Evolutionary conservation across 2,797 vertebrate genomes (phyloP).

Genomic region (Chelon auratus): DNA sequence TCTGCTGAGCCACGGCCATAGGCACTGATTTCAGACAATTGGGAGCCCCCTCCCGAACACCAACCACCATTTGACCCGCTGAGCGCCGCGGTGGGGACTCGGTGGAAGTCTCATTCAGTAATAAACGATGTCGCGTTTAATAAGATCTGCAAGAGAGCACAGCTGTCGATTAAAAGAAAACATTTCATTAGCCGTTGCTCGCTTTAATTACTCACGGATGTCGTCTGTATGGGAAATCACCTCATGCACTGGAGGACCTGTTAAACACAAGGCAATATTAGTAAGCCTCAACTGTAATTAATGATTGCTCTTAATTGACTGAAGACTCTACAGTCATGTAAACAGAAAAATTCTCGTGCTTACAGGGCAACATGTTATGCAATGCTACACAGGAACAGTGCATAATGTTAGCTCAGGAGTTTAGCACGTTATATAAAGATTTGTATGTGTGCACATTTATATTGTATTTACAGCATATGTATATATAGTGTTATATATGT

Average conservation of each 20-base stretch:
- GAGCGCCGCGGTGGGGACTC: conserved; percentile 11
- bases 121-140: conserved; percentile 1
- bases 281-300: too few relatives aligned
- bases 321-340: too few relatives aligned
- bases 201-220: conserved; percentile 2
- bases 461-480: too few relatives aligned
- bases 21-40: conserved; percentile 49
- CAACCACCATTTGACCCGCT: conserved; percentile 32
- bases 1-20: conserved; percentile 26
- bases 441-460: too few relatives aligned
- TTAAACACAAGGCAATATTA: background rate
- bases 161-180: conserved; percentile 20
- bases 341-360: too few relatives aligned
- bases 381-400: too few relatives aligned
- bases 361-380: too few relatives aligned
- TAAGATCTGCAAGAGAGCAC: conserved; percentile 4
- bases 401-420: too few relatives aligned
- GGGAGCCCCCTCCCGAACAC: conserved; percentile 13
- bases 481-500: too few relatives aligned
- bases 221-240: background rate
- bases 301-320: too few relatives aligned
- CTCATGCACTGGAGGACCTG: background rate
- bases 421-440: too few relatives aligned
- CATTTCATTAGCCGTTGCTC: conserved; percentile 3
- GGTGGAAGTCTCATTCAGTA: conserved; percentile 8